Conservation (phyloP, 2,797 vertebrate species). For the Mionectes olivaceus region DNA sequence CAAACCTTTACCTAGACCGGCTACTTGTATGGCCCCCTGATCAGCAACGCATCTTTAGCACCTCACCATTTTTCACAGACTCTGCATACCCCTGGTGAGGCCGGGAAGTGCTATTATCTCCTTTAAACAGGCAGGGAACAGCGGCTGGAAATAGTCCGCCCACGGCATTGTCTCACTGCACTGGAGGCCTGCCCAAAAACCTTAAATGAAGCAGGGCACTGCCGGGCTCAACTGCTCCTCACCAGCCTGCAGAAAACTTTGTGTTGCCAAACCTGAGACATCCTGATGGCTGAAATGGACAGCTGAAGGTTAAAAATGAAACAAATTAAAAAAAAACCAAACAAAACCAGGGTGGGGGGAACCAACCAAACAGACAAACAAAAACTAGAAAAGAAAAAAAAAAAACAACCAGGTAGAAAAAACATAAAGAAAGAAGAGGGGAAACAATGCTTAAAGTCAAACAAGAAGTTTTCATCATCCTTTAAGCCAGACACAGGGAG, state of each 20-base stretch:
- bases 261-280: not conserved
- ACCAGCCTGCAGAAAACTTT: accelerated
- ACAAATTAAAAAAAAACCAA: not conserved
- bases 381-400: not conserved
- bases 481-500: not conserved
- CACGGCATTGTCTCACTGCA: not conserved
- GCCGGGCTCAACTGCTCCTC: not conserved
- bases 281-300: not conserved
- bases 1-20: not conserved
- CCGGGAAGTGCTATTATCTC: conserved; percentile 43
- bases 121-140: conserved; percentile 25
- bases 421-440: accelerated
- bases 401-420: no score
- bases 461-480: not conserved
- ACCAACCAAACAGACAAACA: not conserved
- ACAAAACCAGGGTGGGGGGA: not conserved
- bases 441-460: not conserved
- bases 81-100: not conserved
- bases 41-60: conserved; percentile 42
- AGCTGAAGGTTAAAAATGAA: not conserved
- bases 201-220: not conserved
- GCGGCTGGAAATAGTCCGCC: not conserved
- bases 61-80: conserved; percentile 42
- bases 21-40: not conserved
- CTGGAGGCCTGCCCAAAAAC: not conserved